A percentile compares a stretch with the other conserved stretches of the same genome.
Conservation (phyloP, 92 coral and sea anemone genomes). For the Siderastrea siderea region DNA sequence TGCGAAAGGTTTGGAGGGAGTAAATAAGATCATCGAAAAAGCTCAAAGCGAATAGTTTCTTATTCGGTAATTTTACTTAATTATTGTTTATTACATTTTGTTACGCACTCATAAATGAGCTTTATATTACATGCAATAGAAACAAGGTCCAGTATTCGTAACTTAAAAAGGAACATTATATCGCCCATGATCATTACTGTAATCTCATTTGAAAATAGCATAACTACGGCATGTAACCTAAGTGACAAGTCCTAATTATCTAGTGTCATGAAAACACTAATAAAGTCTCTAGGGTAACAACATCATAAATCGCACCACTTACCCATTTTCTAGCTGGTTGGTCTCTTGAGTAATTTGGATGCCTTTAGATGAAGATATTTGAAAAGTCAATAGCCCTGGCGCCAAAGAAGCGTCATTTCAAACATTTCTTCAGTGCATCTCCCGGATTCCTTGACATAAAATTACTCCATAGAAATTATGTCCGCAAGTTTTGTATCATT, state of each 20-base stretch:
- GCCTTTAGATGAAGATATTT: neutral
- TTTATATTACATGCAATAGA: neutral
- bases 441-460: too few species aligned
- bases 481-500: neutral
- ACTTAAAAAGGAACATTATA: too few species aligned
- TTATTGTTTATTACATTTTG: neutral
- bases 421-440: neutral
- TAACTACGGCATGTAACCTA: neutral
- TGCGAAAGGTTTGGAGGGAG: neutral
- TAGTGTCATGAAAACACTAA: constrained; percentile 5
- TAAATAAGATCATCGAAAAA: neutral
- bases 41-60: neutral
- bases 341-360: neutral
- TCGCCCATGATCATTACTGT: neutral
- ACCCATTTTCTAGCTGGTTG: constrained; percentile 16
- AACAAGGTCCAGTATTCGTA: too few species aligned
- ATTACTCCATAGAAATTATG: neutral
- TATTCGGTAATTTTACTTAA: neutral
- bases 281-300: neutral
- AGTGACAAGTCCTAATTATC: neutral
- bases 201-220: neutral
- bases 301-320: neutral
- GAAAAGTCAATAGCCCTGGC: neutral
- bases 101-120: too few species aligned
- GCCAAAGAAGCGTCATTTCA: neutral